These are phyloP conservation scores for Aricia agestis DNA, from an alignment of 1,140 invertebrate species.

Conservation along the genomic window DNA sequence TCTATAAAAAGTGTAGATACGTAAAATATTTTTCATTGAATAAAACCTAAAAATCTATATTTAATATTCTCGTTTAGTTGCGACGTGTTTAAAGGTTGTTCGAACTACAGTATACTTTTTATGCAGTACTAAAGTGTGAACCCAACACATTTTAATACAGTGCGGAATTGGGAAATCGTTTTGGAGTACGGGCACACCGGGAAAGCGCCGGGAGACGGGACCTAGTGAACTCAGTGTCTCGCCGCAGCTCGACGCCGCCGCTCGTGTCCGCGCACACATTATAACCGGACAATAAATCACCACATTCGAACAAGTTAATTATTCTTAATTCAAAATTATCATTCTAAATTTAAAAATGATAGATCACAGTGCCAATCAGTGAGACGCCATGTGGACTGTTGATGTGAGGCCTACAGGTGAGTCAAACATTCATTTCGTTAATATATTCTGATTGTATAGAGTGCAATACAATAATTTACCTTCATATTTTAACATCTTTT, in stretches of 20 bases:
- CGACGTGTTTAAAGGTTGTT: no score
- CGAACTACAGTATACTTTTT: no score
- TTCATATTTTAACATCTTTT: background rate
- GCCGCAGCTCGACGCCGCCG: constrained; percentile 32
- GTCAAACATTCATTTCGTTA: background rate
- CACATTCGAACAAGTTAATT: background rate
- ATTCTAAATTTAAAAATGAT: background rate
- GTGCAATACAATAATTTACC: background rate
- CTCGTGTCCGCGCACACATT: background rate
- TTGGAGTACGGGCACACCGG: constrained; percentile 31
- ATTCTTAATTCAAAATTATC: background rate
- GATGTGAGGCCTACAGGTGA: background rate
- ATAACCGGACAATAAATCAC: background rate
- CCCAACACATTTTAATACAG: background rate
- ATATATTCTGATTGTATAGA: no score
- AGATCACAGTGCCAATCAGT: background rate
- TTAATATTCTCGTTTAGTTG: no score
- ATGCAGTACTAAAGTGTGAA: background rate
- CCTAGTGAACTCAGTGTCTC: constrained; percentile 42
- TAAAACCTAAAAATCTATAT: no score
- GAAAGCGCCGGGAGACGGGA: constrained; percentile 40
- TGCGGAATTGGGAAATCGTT: constrained; percentile 24
- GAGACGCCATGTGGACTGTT: background rate
- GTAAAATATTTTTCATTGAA: no score
- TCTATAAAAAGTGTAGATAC: no score